Percentiles rank a stretch among this genome's conserved stretches.
These are phyloP conservation scores for Melieria omissa DNA, from an alignment of 2,888 invertebrate genomes.

Conservation along the genomic window DNA sequence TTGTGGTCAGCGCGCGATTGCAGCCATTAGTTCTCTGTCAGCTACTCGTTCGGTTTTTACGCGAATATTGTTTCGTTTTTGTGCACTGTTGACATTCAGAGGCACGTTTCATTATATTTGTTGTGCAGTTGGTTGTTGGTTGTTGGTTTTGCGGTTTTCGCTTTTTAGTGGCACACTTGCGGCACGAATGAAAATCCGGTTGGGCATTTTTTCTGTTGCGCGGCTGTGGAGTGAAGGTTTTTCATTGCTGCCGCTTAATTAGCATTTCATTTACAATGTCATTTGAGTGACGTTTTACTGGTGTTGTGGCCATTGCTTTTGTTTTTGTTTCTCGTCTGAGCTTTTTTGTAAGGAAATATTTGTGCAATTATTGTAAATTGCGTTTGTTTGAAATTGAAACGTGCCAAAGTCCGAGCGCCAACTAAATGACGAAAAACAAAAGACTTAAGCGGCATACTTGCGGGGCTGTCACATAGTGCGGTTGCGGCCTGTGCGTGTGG, in stretches of 20 bases:
- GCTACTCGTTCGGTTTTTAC: not conserved
- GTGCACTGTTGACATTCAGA: not conserved
- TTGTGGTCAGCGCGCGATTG: not conserved
- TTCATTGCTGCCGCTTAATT: constrained; percentile 11
- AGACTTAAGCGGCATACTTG: constrained; percentile 40
- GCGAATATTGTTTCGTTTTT: not conserved
- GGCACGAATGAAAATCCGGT: constrained; percentile 14
- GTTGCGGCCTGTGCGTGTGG: not conserved
- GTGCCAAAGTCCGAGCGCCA: not conserved
- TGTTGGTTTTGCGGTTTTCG: not conserved
- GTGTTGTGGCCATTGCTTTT: too few species aligned
- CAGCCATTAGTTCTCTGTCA: not conserved
- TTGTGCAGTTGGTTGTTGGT: not conserved
- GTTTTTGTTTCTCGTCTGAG: too few species aligned
- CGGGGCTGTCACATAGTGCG: too few species aligned
- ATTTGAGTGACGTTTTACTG: too few species aligned
- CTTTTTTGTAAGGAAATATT: too few species aligned
- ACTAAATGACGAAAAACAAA: constrained; percentile 30
- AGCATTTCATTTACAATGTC: not conserved
- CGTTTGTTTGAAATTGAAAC: not conserved
- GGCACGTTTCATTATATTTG: not conserved
- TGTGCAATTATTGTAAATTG: constrained; percentile 7
- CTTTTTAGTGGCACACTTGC: not conserved
- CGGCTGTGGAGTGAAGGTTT: constrained; percentile 10
- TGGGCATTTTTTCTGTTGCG: constrained; percentile 7